These are phyloP conservation scores for Solen grandis DNA, from an alignment of 1,140 invertebrate species.

Conservation along the genomic window DNA sequence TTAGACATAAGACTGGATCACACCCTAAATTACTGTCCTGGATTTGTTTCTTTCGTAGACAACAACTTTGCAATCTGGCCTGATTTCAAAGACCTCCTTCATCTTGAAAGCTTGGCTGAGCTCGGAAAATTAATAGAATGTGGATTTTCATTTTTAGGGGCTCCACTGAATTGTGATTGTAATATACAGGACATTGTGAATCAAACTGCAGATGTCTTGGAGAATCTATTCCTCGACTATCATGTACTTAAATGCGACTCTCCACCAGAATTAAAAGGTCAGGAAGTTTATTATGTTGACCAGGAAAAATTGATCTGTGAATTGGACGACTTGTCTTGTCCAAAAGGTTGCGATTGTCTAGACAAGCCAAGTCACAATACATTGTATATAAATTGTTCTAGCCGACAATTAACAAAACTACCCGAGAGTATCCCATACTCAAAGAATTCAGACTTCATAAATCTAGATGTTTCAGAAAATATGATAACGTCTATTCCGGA, in stretches of 20 bases:
- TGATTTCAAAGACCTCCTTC: conserved; percentile 23
- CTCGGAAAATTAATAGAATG: conserved; percentile 28
- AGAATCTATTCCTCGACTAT: conserved; percentile 9
- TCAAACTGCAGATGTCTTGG: not conserved
- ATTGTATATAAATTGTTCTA: conserved; percentile 32
- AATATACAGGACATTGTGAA: conserved; percentile 32
- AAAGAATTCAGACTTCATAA: conserved; percentile 8
- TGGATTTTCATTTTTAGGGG: conserved; percentile 29
- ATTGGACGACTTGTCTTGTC: not conserved
- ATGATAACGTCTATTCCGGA: not conserved
- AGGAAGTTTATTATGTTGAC: not conserved
- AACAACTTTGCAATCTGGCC: conserved; percentile 20
- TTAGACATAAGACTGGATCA: not conserved
- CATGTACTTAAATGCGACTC: conserved; percentile 12
- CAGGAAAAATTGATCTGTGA: not conserved
- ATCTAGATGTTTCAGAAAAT: conserved; percentile 31
- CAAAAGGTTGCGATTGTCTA: conserved; percentile 23
- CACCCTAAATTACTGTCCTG: conserved; percentile 34
- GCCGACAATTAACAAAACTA: not conserved
- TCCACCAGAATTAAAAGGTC: conserved; percentile 7
- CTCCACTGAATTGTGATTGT: conserved; percentile 31
- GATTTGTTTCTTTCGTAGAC: conserved; percentile 17
- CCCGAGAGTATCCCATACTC: conserved; percentile 18
- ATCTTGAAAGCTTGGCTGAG: conserved; percentile 1
- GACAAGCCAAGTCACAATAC: conserved; percentile 30